Percentiles rank a stretch among this genome's conserved stretches.
Evolutionary conservation across 2,113 vertebrate genomes (phyloP).

Genomic region (Pelusios castaneus): DNA sequence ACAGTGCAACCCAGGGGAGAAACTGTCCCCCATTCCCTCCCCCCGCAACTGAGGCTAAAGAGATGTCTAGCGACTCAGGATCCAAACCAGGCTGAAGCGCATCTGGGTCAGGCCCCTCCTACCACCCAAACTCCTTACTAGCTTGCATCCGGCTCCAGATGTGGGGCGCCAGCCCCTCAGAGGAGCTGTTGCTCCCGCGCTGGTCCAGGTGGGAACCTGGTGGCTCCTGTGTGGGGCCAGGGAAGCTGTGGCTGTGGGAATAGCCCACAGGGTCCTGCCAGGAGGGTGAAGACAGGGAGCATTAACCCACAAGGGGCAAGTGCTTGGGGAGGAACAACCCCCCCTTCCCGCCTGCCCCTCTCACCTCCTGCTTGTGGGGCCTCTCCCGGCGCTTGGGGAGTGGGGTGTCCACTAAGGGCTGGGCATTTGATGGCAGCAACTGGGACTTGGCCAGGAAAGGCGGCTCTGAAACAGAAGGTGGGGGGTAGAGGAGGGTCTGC

Average conservation of each 20-base stretch:
- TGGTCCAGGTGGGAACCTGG: slow-evolving; percentile 39
- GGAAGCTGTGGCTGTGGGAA: slow-evolving; percentile 49
- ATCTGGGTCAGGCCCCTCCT: too few species aligned
- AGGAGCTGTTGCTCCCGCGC: slow-evolving; percentile 18
- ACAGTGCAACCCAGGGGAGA: neutral
- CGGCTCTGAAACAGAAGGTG: slow-evolving; percentile 37
- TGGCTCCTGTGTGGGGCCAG: slow-evolving; percentile 47
- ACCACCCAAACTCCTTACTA: slow-evolving; percentile 34
- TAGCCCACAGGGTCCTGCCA: slow-evolving; percentile 53
- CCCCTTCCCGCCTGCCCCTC: neutral
- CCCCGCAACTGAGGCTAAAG: neutral
- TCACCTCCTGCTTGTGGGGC: slow-evolving; percentile 50
- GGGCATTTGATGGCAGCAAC: slow-evolving; percentile 31
- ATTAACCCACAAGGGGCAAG: neutral
- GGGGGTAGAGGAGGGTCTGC: accelerated
- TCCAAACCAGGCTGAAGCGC: too few species aligned
- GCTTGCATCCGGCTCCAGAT: slow-evolving; percentile 68
- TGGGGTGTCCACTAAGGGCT: slow-evolving; percentile 40
- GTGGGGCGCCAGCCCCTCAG: slow-evolving; percentile 63
- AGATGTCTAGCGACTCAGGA: too few species aligned
- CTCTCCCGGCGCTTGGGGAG: slow-evolving; percentile 60
- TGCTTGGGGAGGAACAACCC: neutral
- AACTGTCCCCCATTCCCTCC: neutral
- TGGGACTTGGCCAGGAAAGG: slow-evolving; percentile 62
- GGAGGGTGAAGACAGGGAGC: neutral